Percentiles rank a stretch among this genome's conserved stretches.
phyloP scores from a whole-genome alignment of 2,888 invertebrate species.

The Acanthopleura granulata region DNA sequence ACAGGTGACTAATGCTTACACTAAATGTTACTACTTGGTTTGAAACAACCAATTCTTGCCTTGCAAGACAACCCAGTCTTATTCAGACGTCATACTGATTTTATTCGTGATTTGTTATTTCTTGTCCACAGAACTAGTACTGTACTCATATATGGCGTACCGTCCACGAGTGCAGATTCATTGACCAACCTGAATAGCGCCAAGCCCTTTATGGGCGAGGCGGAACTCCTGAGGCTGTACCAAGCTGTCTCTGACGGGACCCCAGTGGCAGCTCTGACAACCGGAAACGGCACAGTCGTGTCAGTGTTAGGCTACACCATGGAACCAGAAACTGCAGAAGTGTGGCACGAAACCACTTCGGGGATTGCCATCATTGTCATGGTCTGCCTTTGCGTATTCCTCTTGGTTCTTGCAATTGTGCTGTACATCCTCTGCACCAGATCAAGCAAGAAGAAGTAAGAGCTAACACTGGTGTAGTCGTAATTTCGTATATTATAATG shows the following conservation, averaged over 20 bases:
- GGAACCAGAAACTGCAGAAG: background rate
- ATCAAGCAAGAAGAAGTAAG: constrained; percentile 1
- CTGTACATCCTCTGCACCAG: background rate
- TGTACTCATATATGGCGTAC: background rate
- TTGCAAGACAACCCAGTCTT: background rate
- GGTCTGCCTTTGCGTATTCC: background rate
- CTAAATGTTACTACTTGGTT: background rate
- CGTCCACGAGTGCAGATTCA: background rate
- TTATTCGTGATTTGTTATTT: background rate
- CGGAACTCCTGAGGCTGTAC: background rate
- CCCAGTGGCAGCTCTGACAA: background rate
- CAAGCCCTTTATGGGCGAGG: background rate
- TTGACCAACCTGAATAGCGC: background rate
- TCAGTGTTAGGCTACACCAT: background rate
- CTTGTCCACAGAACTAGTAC: background rate
- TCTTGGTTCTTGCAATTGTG: background rate
- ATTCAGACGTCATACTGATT: background rate
- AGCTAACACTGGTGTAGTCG: background rate
- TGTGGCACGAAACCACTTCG: background rate
- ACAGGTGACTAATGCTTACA: no score
- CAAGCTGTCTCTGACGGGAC: background rate
- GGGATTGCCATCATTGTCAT: constrained; percentile 9
- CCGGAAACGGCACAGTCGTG: background rate
- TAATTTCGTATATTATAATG: no score
- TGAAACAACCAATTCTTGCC: background rate